Evolutionary conservation across 2,888 invertebrate species (phyloP).

Genomic region (Limnephilus marmoratus): DNA sequence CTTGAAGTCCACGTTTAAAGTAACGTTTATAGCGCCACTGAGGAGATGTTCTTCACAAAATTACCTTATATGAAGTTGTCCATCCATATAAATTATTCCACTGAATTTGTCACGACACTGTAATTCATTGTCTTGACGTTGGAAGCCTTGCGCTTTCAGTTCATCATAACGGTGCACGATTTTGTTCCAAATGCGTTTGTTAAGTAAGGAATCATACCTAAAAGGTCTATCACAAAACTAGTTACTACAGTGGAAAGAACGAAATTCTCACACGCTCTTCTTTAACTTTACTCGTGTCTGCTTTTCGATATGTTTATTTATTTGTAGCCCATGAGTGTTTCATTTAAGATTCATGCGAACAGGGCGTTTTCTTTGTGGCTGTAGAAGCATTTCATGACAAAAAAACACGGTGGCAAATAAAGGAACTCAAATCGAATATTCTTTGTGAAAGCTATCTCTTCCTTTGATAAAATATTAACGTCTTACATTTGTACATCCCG

Average conservation of each 20-base stretch:
- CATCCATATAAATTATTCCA: not conserved
- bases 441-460: not conserved
- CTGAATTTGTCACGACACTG: not conserved
- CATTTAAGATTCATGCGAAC: not conserved
- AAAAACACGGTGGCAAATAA: constrained; percentile 9
- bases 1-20: too few species aligned
- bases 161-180: not conserved
- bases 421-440: constrained; percentile 17
- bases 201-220: not conserved
- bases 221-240: not conserved
- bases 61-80: too few species aligned
- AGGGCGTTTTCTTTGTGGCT: not conserved
- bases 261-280: not conserved
- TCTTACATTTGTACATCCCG: not conserved
- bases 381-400: not conserved
- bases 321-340: not conserved
- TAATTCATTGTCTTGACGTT: not conserved
- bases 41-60: too few species aligned
- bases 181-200: not conserved
- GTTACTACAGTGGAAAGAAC: not conserved
- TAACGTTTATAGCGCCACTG: too few species aligned
- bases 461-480: constrained; percentile 19
- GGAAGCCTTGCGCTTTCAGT: not conserved
- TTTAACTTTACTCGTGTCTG: not conserved
- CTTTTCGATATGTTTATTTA: not conserved